phyloP scores from a whole-genome alignment of 2,797 vertebrate species.

The Parauchenoglanis punctatus region DNA sequence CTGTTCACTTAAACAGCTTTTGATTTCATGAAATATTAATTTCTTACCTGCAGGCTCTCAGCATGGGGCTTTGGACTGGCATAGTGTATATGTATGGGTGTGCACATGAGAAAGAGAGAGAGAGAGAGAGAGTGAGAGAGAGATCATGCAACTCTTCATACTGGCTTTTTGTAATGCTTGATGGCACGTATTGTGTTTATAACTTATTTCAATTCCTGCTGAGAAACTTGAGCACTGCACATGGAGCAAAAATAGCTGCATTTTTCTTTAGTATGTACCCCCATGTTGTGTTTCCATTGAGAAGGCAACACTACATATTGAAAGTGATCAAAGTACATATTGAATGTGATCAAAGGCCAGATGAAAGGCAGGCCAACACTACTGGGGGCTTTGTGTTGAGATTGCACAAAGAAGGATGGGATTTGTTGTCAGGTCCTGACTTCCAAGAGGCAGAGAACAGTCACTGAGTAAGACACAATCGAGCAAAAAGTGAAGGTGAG shows the following conservation, averaged over 20 bases:
- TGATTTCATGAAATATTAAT: slow-evolving; percentile 79
- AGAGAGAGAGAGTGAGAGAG: slow-evolving; percentile 56
- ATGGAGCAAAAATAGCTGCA: slow-evolving; percentile 18
- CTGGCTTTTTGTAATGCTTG: slow-evolving; percentile 56
- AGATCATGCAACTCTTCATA: slow-evolving; percentile 57
- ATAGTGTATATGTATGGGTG: slow-evolving; percentile 21
- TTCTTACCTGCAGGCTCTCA: slow-evolving; percentile 62
- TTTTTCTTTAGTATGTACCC: not conserved
- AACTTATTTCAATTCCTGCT: slow-evolving; percentile 36
- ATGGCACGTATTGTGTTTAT: slow-evolving; percentile 9
- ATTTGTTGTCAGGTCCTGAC: not conserved
- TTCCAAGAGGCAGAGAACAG: not conserved
- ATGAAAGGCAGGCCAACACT: not conserved
- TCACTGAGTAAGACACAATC: not conserved
- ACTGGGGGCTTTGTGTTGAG: not conserved
- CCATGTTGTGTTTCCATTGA: slow-evolving; percentile 27
- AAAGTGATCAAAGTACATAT: slow-evolving; percentile 4
- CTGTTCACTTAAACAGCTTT: slow-evolving; percentile 68
- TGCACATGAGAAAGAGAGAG: not conserved
- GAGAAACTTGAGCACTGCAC: slow-evolving; percentile 50
- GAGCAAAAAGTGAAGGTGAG: not conserved
- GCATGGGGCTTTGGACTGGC: slow-evolving; percentile 25
- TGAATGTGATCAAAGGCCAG: slow-evolving; percentile 11
- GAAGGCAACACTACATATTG: not conserved
- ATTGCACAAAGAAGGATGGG: not conserved